Base-by-base conservation (phyloP, 2,797 vertebrate species). In the Coendou prehensilis region DNA sequence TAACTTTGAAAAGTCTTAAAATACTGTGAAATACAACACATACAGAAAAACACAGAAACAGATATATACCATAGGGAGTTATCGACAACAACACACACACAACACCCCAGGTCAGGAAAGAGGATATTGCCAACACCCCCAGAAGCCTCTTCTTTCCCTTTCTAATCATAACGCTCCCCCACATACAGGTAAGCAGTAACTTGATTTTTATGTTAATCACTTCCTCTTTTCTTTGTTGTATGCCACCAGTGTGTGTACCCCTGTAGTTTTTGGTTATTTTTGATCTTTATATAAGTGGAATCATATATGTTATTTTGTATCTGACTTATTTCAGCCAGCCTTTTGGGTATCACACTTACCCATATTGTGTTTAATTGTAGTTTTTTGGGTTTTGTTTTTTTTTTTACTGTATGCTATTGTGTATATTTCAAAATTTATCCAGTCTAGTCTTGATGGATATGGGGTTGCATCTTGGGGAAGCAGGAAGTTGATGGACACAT, bases 141-240 rank as follows among this genome's bases (percentile, higher is more conserved):
- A 37, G 52, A 87, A 20, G 4, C 11, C 84, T 83, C n/a, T 22
- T 45, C 28, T 92, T 85, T 88, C 47, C 45, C n/a, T 91, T 93
- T 80, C 56, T 64, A 86, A 8, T 64, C 37, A 79, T 57, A 83
- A 0, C 20, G 45, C 47, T 76, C 67, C 69, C 9, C 54, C n/a
- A 28, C 37, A 7, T 2, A 22, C 11, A 80, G 30, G n/a, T 91
- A 63, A 81, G 30, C 56, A 71, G 0, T 85, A 85, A 94, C 54
- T n/a, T 76, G 30, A 94, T 50, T 86, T 91, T 96, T 69, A 56
- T 41, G 37, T 67, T 76, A 91, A 73, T 67, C 14, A 45, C 47
- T 85, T 92, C 14, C 11, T 93, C 1, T 93, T 90, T 88, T 63
- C 45, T 96, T 96, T 89, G 9, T 88, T 93, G 59, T 56, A 64